These are phyloP conservation scores for Agonopterix heracliana DNA, from an alignment of 2,888 invertebrate species.

Conservation along the genomic window DNA sequence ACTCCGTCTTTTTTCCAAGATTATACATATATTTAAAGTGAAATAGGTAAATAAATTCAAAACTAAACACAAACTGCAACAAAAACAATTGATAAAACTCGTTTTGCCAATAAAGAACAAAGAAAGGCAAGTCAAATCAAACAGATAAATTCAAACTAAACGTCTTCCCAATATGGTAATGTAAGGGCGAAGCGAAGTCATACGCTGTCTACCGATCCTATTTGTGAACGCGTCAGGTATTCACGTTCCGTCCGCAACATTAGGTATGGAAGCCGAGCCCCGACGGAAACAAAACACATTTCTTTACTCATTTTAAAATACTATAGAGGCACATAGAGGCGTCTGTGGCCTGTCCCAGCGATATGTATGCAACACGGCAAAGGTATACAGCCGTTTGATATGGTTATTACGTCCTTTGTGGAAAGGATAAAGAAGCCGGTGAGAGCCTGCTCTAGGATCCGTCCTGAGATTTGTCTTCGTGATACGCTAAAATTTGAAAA, in stretches of 20 bases:
- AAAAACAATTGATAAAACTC: background rate
- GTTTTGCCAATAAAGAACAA: slow-evolving; percentile 4
- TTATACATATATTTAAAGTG: too few relatives aligned
- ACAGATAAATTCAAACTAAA: slow-evolving; percentile 12
- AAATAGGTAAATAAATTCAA: background rate
- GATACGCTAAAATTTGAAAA: slow-evolving; percentile 68
- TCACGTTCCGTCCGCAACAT: slow-evolving; percentile 42
- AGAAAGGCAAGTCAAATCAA: slow-evolving; percentile 1
- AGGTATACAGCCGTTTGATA: slow-evolving; percentile 72
- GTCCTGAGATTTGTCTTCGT: slow-evolving; percentile 64
- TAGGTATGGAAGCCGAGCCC: slow-evolving; percentile 54
- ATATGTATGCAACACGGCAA: slow-evolving; percentile 70
- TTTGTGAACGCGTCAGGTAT: slow-evolving; percentile 41
- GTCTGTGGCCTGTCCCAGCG: slow-evolving; percentile 34
- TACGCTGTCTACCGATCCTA: slow-evolving; percentile 12
- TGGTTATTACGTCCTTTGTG: slow-evolving; percentile 75
- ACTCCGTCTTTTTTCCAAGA: too few relatives aligned
- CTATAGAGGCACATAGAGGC: slow-evolving; percentile 41
- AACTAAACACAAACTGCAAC: background rate
- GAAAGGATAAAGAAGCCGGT: slow-evolving; percentile 60
- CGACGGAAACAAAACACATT: slow-evolving; percentile 67
- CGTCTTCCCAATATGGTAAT: slow-evolving; percentile 12
- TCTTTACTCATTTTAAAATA: slow-evolving; percentile 64
- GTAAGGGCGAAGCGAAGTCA: slow-evolving; percentile 8
- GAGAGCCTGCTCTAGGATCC: slow-evolving; percentile 45